Base-by-base conservation (phyloP, 2,888 invertebrate genomes). In the Orthosia incerta region DNA sequence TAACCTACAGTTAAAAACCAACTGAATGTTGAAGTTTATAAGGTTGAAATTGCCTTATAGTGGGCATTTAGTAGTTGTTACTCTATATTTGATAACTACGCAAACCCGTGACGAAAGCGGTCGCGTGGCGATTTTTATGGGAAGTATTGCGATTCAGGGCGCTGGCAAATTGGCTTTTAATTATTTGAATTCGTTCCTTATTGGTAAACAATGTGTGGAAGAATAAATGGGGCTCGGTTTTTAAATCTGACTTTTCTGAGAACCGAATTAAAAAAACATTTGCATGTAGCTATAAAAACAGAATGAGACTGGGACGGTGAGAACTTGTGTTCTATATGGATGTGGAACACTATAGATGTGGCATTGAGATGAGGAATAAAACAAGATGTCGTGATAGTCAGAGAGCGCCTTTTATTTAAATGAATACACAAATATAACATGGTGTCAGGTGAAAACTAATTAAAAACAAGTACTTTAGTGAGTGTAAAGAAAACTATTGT, bases 81-180 rank as follows among this genome's bases (percentile, higher is more conserved):
- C 48, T 71, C 71, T 55, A 68, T 82, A 75, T 82, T 86, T 76
- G 79, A 86, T 86, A 86, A 80, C 79, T 84, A 69, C 20, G 74
- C 53, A 31, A 73, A 86, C 76, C 90, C 94, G 94, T 93, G 85
- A 85, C 95, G 83, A 95, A 95, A 91, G 68, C 84, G 85, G 93
- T 86, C 95, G 91, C 94, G 95, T 95, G 95, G 89, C 95, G 77
- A 92, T 93, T 94, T 93, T 90, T 93, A 93, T 95, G 95, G 95
- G 95, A 95, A 95, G 82, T 83, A 83, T 90, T 89, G 86, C 86
- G 77, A 88, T 89, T 87, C 79, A 88, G 88, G 60, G 88, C 79
- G 74, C 71, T 85, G 75, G 76, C 67, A 89, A 90, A 91, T 86
- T 86, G 85, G 75, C 70, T 83, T 87, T 86, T 82, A 86, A 85